Evolutionary conservation across 2,888 invertebrate genomes (phyloP).

Genomic region (Campoplex capitator): DNA sequence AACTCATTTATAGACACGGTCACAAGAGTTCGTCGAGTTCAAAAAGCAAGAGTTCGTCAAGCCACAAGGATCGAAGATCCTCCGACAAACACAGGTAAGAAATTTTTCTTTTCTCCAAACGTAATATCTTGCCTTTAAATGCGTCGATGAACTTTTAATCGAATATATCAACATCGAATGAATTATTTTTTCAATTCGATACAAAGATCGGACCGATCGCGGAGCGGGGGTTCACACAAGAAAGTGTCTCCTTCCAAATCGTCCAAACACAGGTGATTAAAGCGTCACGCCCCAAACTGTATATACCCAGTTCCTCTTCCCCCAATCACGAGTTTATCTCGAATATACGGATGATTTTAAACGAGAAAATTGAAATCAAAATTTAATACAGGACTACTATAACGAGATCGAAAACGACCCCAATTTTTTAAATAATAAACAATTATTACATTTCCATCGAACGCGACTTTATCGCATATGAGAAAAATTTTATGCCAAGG

Average conservation of each 20-base stretch:
- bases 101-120: background rate
- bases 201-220: constrained; percentile 83
- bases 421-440: too few relatives aligned
- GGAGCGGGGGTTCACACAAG: constrained; percentile 84
- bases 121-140: background rate
- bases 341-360: background rate
- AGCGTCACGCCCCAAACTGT: constrained; percentile 42
- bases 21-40: constrained; percentile 83
- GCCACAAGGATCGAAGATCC: constrained; percentile 82
- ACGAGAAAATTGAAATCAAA: background rate
- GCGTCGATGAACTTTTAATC: background rate
- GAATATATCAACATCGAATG: constrained; percentile 44
- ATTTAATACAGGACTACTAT: background rate
- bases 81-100: constrained; percentile 83
- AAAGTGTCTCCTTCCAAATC: constrained; percentile 86
- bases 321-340: background rate
- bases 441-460: too few relatives aligned
- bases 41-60: constrained; percentile 82
- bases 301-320: background rate
- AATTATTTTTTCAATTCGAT: constrained; percentile 74
- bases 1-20: constrained; percentile 74
- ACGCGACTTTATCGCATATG: too few relatives aligned
- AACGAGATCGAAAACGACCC: too few relatives aligned
- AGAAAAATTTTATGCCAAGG: too few relatives aligned
- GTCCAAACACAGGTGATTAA: constrained; percentile 87